Evolutionary conservation across 2,113 vertebrate genomes (phyloP).

Genomic region (Eulemur macaco): DNA sequence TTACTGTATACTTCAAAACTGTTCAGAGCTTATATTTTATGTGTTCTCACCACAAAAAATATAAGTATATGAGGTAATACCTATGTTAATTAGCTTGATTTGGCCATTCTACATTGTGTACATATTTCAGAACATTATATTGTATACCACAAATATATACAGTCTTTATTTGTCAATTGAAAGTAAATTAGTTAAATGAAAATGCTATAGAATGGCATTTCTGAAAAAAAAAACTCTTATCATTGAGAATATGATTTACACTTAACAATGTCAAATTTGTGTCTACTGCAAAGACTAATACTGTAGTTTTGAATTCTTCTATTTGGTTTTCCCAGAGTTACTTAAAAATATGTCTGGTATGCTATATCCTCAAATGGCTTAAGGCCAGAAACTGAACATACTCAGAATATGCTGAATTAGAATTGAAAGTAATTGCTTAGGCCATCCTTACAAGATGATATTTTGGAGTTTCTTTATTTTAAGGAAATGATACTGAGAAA

Average conservation of each 20-base stretch:
- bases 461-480: not conserved
- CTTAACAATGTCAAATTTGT: not conserved
- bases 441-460: not conserved
- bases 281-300: not conserved
- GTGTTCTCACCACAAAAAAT: not conserved
- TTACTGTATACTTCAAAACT: not conserved
- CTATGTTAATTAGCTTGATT: not conserved
- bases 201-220: not conserved
- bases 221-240: not conserved
- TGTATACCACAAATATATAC: not conserved
- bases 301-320: not conserved
- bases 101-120: not conserved
- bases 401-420: conserved; percentile 28
- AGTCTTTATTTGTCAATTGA: not conserved
- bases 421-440: not conserved
- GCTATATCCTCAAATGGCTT: not conserved
- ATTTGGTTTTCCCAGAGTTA: not conserved
- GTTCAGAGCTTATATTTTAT: not conserved
- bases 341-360: not conserved
- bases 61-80: not conserved
- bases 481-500: not conserved
- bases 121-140: not conserved
- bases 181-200: not conserved
- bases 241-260: not conserved
- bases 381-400: not conserved